phyloP scores from a whole-genome alignment of 30 jellyfish, hydroid and myxozoan genomes.

The Haliclystus octoradiatus region DNA sequence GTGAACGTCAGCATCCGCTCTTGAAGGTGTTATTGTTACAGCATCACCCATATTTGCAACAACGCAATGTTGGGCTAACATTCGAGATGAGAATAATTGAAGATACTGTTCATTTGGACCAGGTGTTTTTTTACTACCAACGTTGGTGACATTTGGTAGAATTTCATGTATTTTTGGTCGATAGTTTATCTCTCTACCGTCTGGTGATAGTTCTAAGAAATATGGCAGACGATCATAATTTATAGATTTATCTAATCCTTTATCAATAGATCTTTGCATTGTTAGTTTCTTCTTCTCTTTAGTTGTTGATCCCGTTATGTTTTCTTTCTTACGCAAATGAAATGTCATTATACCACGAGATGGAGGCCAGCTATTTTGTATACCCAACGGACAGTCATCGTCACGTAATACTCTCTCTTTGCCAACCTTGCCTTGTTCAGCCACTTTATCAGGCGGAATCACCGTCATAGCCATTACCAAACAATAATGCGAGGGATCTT shows the following conservation, averaged over 20 bases:
- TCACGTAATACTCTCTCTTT: conserved; percentile 72
- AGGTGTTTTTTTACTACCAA: conserved; percentile 65
- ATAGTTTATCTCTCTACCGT: conserved; percentile 30
- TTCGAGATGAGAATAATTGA: conserved; percentile 54
- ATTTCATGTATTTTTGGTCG: conserved; percentile 56
- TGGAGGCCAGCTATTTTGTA: conserved; percentile 96
- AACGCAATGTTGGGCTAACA: conserved; percentile 75
- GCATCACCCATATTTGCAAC: conserved; percentile 68
- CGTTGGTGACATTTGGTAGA: conserved; percentile 52
- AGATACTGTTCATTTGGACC: conserved; percentile 62
- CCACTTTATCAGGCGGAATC: conserved; percentile 86
- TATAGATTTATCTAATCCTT: neutral
- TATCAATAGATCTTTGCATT: neutral
- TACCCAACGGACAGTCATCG: conserved; percentile 86
- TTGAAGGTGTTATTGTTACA: conserved; percentile 82
- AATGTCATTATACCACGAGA: conserved; percentile 83
- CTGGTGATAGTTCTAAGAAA: conserved; percentile 60
- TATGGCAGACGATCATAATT: conserved; percentile 24
- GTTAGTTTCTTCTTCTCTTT: neutral
- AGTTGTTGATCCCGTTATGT: conserved; percentile 44
- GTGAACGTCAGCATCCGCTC: conserved; percentile 75
- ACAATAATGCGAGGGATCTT: conserved; percentile 71
- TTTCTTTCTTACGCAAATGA: conserved; percentile 55
- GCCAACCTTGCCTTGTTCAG: conserved; percentile 44
- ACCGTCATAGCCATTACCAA: conserved; percentile 67